Conservation (phyloP, 37 sponge, comb jelly and placozoan genomes). For the Trichoplax adhaerens region DNA sequence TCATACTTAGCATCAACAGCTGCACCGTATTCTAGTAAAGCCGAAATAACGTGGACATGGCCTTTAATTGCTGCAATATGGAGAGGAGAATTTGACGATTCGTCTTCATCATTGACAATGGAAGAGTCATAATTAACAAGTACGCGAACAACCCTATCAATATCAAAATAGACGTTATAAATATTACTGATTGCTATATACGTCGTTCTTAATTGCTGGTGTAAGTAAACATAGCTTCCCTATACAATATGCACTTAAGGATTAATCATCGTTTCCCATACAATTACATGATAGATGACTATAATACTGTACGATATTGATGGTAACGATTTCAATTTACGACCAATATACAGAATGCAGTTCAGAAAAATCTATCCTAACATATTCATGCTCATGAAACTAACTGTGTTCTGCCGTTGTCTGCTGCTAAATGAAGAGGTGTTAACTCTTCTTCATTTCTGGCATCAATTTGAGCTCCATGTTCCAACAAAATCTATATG, state of each 20-base stretch:
- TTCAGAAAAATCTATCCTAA: too few species aligned
- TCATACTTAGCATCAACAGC: conserved; percentile 5
- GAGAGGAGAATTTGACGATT: conserved; percentile 49
- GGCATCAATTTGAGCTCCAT: conserved; percentile 21
- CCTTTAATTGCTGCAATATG: conserved; percentile 8
- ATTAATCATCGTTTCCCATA: too few species aligned
- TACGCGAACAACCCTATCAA: neutral
- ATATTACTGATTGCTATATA: too few species aligned
- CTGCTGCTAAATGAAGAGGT: conserved; percentile 62
- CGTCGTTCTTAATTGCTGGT: too few species aligned
- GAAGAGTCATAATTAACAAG: conserved; percentile 2
- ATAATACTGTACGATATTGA: too few species aligned
- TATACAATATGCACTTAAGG: too few species aligned
- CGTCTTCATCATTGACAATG: conserved; percentile 67
- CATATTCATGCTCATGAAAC: conserved; percentile 1
- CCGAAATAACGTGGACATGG: conserved; percentile 4
- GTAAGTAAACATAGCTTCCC: too few species aligned
- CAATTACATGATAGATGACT: too few species aligned
- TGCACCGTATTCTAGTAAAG: conserved; percentile 10
- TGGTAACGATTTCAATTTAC: too few species aligned
- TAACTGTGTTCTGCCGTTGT: conserved; percentile 9
- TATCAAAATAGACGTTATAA: too few species aligned
- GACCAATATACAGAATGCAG: too few species aligned
- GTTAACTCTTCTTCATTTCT: conserved; percentile 66
- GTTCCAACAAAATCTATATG: conserved; percentile 12